Evolutionary conservation across 2,113 vertebrate species (phyloP).

Genomic region (Anhinga anhinga): DNA sequence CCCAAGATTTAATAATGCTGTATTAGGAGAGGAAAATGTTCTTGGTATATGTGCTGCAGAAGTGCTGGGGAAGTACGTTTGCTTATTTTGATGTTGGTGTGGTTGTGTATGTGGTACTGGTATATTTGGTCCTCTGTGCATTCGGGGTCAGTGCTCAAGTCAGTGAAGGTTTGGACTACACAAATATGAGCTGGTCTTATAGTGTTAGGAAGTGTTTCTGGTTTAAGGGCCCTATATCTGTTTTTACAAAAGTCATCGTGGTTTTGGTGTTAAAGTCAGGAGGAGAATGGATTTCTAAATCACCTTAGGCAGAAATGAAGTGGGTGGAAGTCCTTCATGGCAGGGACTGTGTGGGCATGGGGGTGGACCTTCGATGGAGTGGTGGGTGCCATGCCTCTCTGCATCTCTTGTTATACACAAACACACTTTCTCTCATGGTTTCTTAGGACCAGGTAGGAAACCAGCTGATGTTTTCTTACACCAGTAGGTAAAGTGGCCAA

Average conservation of each 20-base stretch:
- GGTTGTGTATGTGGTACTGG: background rate
- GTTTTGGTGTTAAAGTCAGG: background rate
- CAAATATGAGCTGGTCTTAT: background rate
- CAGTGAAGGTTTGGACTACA: background rate
- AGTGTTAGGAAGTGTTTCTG: background rate
- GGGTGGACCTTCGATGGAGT: accelerated
- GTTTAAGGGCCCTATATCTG: background rate
- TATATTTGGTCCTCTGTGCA: background rate
- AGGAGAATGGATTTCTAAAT: background rate
- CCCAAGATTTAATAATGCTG: background rate
- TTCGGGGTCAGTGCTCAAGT: background rate
- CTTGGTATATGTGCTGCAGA: background rate
- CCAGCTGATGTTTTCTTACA: background rate
- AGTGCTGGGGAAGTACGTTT: background rate
- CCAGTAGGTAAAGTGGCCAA: background rate
- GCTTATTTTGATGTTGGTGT: background rate
- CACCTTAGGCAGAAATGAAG: background rate
- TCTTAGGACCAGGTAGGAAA: background rate
- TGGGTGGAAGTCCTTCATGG: background rate
- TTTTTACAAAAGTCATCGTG: background rate
- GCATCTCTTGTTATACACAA: background rate
- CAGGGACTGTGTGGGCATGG: accelerated
- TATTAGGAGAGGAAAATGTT: background rate
- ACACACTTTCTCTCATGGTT: background rate
- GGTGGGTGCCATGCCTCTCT: background rate